A percentile compares a stretch with the other conserved stretches of the same genome.
phyloP scores from a whole-genome alignment of 2,888 invertebrate genomes.

The Ischnus inquisitorius region DNA sequence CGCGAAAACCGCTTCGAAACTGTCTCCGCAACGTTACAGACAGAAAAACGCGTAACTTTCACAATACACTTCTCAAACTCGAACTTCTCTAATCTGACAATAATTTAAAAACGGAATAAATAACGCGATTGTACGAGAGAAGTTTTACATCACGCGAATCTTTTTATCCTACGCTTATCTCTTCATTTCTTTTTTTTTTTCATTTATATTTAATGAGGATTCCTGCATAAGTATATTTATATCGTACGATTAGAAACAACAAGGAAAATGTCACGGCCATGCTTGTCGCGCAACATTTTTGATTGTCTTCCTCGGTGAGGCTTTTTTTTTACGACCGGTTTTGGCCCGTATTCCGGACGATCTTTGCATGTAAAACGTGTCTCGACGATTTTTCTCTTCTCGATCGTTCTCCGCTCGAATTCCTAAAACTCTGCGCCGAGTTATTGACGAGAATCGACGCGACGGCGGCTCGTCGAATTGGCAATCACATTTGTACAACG shows the following conservation, averaged over 20 bases:
- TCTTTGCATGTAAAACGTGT: slow-evolving; percentile 33
- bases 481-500: not conserved
- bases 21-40: slow-evolving; percentile 15
- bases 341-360: slow-evolving; percentile 37
- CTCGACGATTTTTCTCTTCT: slow-evolving; percentile 9
- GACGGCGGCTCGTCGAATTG: not conserved
- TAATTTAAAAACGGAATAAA: slow-evolving; percentile 54
- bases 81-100: not conserved
- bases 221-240: slow-evolving; percentile 72
- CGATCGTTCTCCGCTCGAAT: slow-evolving; percentile 54
- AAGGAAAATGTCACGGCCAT: slow-evolving; percentile 83
- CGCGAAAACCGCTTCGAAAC: slow-evolving; percentile 32
- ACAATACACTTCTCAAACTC: slow-evolving; percentile 7
- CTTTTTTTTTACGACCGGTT: slow-evolving; percentile 42
- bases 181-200: slow-evolving; percentile 38
- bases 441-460: slow-evolving; percentile 21
- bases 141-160: slow-evolving; percentile 57
- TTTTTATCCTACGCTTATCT: slow-evolving; percentile 40
- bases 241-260: slow-evolving; percentile 82
- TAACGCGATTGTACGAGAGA: slow-evolving; percentile 58
- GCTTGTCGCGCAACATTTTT: slow-evolving; percentile 83
- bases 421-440: slow-evolving; percentile 3
- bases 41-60: slow-evolving; percentile 32
- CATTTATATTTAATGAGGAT: slow-evolving; percentile 70
- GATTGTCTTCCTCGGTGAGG: slow-evolving; percentile 85